Evolutionary conservation across 2,888 invertebrate genomes (phyloP), one percentile per base, ranked within the genome.

Genomic region (Scrobipalpa costella): DNA sequence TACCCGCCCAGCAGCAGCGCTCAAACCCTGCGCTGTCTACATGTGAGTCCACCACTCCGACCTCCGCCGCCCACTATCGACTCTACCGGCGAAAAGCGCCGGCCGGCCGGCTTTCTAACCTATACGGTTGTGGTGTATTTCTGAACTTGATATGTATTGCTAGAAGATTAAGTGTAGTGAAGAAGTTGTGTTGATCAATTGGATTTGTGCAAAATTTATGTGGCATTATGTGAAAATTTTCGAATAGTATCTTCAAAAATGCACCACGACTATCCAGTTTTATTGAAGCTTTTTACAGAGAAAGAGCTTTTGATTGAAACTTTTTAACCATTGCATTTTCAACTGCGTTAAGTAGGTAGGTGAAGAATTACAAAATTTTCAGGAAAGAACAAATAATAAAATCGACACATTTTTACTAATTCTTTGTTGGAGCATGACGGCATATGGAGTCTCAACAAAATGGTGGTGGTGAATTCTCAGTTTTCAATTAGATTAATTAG

Each of bases 401-500:
- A 63, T 57, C 13, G 27, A 61, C 61, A 40, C 63, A 66, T 66
- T 68, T 68, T 60, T 27, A 63, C 55, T 67, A 49, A 66, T 67
- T 62, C 58, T 59, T 63, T 63, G 65, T 65, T 65, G 47, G 59
- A 44, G 65, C 67, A 66, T 69, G 68, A 69, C 65, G 66, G 57
- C 57, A 21, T 65, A 59, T 36, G 66, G 65, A 69, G 64, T 64
- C 65, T 64, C 71, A 73, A 69, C 69, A 72, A 69, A 73, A 73
- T 71, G 72, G 72, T 72, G 69, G 72, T 72, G 67, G 69, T 70
- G 66, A 68, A 68, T 67, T 74, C 71, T 74, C 74, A 74, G 78
- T 79, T 84, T 80, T 83, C 80, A 83, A 86, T 88, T 86, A 83
- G 75, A 83, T 81, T 84, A 86, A 86, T 87, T 82, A 84, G 80